phyloP scores from a whole-genome alignment of 2,888 invertebrate genomes.

The Callinectes sapidus region DNA sequence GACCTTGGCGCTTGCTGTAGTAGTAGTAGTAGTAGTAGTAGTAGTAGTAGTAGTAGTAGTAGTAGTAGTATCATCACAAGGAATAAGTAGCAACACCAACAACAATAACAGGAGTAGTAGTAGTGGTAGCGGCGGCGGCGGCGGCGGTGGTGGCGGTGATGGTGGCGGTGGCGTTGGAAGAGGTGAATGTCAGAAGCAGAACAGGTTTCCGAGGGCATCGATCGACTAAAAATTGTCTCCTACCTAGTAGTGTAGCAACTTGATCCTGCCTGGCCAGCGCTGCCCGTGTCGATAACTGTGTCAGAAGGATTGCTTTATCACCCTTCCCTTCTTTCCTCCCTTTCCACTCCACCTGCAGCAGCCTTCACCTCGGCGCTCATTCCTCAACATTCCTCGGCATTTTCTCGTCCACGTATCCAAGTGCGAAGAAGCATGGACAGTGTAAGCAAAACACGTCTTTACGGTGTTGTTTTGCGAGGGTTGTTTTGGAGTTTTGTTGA shows the following conservation, averaged over 20 bases:
- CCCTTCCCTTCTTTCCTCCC: not conserved
- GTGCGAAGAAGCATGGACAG: too few relatives aligned
- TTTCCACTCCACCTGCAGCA: too few relatives aligned
- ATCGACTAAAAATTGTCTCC: not conserved
- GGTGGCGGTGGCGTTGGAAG: not conserved
- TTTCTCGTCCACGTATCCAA: too few relatives aligned
- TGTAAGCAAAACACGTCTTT: not conserved
- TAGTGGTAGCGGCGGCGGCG: not conserved
- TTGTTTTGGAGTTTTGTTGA: not conserved
- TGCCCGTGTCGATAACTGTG: not conserved
- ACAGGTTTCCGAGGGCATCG: not conserved
- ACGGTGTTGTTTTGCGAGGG: not conserved
- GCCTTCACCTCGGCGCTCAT: too few relatives aligned
- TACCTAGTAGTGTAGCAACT: too few relatives aligned
- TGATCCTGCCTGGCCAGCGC: not conserved
- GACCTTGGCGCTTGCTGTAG: too few relatives aligned
- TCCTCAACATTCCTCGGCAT: too few relatives aligned
- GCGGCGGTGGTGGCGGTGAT: not conserved
- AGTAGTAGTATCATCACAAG: not conserved
- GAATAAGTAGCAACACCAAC: not conserved
- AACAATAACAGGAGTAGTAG: not conserved
- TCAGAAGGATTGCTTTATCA: not conserved
- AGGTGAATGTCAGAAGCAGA: slow-evolving; percentile 19
- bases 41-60: not conserved
- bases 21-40: not conserved